These are phyloP conservation scores for Hippocampus zosterae DNA, from an alignment of 2,113 vertebrate genomes.

Conservation along the genomic window DNA sequence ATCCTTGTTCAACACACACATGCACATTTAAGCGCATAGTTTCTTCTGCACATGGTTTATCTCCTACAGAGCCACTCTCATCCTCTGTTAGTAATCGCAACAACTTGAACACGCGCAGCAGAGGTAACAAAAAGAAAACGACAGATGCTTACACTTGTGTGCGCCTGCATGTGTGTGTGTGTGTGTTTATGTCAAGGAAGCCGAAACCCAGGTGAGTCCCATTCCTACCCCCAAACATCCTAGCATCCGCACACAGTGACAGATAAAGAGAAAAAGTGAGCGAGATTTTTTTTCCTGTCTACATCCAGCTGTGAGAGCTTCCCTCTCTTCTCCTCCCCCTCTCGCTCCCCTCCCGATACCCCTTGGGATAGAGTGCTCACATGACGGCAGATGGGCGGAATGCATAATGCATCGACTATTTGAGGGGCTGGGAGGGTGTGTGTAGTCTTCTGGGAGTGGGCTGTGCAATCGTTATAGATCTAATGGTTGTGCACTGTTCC, in stretches of 20 bases:
- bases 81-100: constrained; percentile 33
- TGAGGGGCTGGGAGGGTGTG: constrained; percentile 44
- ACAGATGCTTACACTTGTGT: constrained; percentile 64
- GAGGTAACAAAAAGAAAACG: constrained; percentile 20
- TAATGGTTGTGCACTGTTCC: constrained; percentile 67
- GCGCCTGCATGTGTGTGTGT: neutral
- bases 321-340: constrained; percentile 47
- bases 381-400: constrained; percentile 77
- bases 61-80: constrained; percentile 30
- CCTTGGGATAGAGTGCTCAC: constrained; percentile 67
- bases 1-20: constrained; percentile 2
- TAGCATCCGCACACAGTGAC: constrained; percentile 47
- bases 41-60: constrained; percentile 50
- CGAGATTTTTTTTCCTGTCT: constrained; percentile 23
- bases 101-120: constrained; percentile 1
- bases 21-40: constrained; percentile 28
- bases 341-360: constrained; percentile 46
- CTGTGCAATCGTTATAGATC: constrained; percentile 75
- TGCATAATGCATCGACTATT: constrained; percentile 76
- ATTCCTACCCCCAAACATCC: constrained; percentile 65
- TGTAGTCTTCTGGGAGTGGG: constrained; percentile 57
- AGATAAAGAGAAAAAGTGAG: constrained; percentile 46
- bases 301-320: constrained; percentile 56
- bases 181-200: constrained; percentile 15
- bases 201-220: constrained; percentile 60